Evolutionary conservation across 2,888 invertebrate species (phyloP).

Genomic region (Phalera bucephala): DNA sequence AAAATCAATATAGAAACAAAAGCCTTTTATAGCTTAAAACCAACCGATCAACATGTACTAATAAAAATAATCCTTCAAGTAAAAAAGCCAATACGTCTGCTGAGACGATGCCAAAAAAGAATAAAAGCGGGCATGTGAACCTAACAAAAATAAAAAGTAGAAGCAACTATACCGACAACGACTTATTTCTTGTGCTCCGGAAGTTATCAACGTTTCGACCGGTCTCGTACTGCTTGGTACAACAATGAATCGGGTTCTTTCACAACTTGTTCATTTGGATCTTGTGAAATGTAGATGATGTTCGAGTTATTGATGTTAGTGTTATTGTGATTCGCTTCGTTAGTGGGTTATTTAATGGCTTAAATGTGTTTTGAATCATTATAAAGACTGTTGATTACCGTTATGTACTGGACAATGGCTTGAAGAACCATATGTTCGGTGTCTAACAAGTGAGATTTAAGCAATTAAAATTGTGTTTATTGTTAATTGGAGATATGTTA

Average conservation of each 20-base stretch:
- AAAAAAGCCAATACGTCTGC: constrained; percentile 57
- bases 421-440: too few relatives aligned
- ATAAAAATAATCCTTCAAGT: constrained; percentile 48
- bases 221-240: constrained; percentile 47
- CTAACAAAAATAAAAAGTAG: constrained; percentile 62
- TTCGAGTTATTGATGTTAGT: constrained; percentile 22
- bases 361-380: background rate
- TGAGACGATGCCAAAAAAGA: constrained; percentile 50
- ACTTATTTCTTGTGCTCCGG: constrained; percentile 67
- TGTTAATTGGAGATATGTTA: too few relatives aligned
- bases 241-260: constrained; percentile 49
- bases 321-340: constrained; percentile 26
- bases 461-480: too few relatives aligned
- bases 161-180: constrained; percentile 55
- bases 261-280: constrained; percentile 29
- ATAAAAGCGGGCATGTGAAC: constrained; percentile 52
- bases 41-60: constrained; percentile 41
- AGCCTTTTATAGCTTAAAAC: constrained; percentile 15
- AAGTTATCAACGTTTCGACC: constrained; percentile 73
- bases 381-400: background rate
- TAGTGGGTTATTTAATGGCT: constrained; percentile 16
- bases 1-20: constrained; percentile 1
- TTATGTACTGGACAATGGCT: too few relatives aligned
- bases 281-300: constrained; percentile 36
- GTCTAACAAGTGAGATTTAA: too few relatives aligned